These are phyloP conservation scores for Orcinus orca DNA, from an alignment of 2,113 vertebrate species.

Conservation along the genomic window DNA sequence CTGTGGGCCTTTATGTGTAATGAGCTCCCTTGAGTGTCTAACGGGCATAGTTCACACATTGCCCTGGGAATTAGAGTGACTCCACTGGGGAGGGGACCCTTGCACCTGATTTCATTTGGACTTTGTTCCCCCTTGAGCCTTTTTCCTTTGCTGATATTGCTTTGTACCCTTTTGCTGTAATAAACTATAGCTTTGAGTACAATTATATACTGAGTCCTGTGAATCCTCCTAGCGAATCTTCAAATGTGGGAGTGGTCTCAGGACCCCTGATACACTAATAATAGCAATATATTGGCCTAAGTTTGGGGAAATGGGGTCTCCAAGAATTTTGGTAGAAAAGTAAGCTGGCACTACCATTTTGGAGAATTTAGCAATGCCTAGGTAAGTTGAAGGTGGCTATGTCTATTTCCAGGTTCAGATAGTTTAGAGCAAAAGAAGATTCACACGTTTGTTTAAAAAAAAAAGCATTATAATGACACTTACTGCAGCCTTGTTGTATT, in stretches of 20 bases:
- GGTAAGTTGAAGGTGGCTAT: neutral
- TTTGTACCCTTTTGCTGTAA: neutral
- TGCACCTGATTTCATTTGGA: neutral
- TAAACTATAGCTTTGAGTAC: neutral
- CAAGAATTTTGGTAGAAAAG: neutral
- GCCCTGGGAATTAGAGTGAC: neutral
- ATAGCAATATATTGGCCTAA: neutral
- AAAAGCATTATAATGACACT: neutral
- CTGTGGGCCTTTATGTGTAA: neutral
- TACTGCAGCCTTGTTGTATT: neutral
- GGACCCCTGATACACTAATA: neutral
- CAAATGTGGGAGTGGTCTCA: neutral
- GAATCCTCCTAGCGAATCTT: neutral
- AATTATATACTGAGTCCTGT: neutral
- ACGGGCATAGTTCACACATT: neutral
- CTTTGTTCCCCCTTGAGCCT: neutral
- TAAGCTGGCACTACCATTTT: neutral
- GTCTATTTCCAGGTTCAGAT: neutral
- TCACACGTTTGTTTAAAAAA: neutral
- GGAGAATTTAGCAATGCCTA: neutral
- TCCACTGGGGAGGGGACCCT: neutral
- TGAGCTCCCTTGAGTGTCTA: neutral
- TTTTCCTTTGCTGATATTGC: neutral
- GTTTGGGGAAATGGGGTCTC: neutral
- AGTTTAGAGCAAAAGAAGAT: neutral